phyloP scores from a whole-genome alignment of 2,113 vertebrate species.

The Neolamprologus caudopunctatus region DNA sequence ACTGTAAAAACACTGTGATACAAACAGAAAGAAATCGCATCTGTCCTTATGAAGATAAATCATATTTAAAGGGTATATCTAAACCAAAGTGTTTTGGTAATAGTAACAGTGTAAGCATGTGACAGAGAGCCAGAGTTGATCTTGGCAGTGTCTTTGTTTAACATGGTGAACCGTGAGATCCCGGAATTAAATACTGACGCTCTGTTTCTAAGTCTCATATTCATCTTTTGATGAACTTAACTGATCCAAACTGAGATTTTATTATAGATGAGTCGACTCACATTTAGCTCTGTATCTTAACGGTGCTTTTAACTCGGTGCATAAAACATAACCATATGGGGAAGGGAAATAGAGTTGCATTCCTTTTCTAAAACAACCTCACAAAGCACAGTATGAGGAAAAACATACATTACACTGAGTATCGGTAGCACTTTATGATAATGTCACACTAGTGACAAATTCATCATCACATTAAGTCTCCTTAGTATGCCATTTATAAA shows the following conservation, averaged over 20 bases:
- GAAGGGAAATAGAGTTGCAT: background rate
- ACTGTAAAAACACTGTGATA: background rate
- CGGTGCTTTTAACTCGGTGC: background rate
- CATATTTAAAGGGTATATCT: background rate
- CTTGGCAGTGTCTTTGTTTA: slow-evolving; percentile 32
- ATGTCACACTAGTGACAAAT: background rate
- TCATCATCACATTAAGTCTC: background rate
- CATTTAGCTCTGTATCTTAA: background rate
- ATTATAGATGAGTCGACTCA: background rate
- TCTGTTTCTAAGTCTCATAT: background rate
- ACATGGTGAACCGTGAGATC: slow-evolving; percentile 2
- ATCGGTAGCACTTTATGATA: background rate
- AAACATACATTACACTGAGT: background rate
- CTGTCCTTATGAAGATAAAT: background rate
- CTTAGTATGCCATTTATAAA: background rate
- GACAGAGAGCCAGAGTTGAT: slow-evolving; percentile 4
- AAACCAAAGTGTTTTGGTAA: background rate
- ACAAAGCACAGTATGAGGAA: background rate
- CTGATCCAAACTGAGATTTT: slow-evolving; percentile 5
- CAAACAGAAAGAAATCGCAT: background rate
- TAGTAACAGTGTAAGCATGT: background rate
- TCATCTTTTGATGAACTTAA: background rate
- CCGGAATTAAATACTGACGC: background rate
- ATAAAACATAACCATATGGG: background rate
- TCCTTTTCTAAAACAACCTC: background rate